Evolutionary conservation across 2,888 invertebrate species (phyloP).

Genomic region (Scaptomyza reducta): DNA sequence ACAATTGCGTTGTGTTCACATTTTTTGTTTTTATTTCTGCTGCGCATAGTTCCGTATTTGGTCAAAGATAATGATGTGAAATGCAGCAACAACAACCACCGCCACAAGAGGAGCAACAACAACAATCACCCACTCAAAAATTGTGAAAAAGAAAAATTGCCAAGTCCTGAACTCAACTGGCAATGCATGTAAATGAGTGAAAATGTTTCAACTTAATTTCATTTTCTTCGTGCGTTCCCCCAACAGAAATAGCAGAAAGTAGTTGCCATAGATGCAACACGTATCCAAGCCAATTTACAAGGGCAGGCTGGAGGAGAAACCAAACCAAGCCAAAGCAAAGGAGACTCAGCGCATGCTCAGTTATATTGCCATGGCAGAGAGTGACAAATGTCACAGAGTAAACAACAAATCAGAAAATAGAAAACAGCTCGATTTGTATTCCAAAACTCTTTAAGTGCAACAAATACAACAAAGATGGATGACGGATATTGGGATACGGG

Average conservation of each 20-base stretch:
- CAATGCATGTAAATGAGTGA: slow-evolving; percentile 76
- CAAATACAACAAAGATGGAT: slow-evolving; percentile 39
- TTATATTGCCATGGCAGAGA: slow-evolving; percentile 40
- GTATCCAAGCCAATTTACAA: slow-evolving; percentile 13
- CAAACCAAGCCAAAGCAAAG: neutral
- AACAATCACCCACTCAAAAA: slow-evolving; percentile 80
- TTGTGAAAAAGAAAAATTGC: slow-evolving; percentile 64
- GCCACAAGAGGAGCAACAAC: slow-evolving; percentile 31
- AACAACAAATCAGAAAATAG: slow-evolving; percentile 18
- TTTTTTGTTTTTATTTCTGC: slow-evolving; percentile 29
- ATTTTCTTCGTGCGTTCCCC: slow-evolving; percentile 50
- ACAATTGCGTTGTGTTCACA: slow-evolving; percentile 69
- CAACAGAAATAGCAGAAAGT: slow-evolving; percentile 17
- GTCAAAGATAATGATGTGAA: slow-evolving; percentile 80
- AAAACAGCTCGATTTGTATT: slow-evolving; percentile 8
- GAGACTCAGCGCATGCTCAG: slow-evolving; percentile 42
- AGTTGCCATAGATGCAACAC: slow-evolving; percentile 41
- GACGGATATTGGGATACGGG: slow-evolving; percentile 20
- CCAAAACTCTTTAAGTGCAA: neutral
- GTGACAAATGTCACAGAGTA: slow-evolving; percentile 17
- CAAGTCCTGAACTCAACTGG: slow-evolving; percentile 24
- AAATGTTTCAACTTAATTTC: slow-evolving; percentile 74
- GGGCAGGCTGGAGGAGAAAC: neutral
- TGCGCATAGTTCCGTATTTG: slow-evolving; percentile 75
- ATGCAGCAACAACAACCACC: slow-evolving; percentile 56